Evolutionary conservation across 2,113 vertebrate genomes (phyloP).

Genomic region (Periophthalmus modestus): DNA sequence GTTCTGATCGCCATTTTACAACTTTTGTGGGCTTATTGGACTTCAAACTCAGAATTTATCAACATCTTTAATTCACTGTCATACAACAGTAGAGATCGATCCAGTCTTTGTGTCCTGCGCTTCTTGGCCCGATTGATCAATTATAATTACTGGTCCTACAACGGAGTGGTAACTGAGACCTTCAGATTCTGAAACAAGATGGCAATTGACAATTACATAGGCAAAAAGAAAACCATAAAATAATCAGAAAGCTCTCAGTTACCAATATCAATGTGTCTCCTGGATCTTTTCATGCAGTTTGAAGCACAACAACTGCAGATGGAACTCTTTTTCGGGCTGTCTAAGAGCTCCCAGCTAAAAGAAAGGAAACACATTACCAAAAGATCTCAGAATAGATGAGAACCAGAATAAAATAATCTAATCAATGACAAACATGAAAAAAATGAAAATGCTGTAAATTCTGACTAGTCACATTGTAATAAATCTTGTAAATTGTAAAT

Average conservation of each 20-base stretch:
- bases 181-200: slow-evolving; percentile 24
- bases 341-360: slow-evolving; percentile 73
- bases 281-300: slow-evolving; percentile 46
- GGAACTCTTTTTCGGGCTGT: slow-evolving; percentile 55
- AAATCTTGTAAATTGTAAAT: neutral
- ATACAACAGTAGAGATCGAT: neutral
- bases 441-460: too few species aligned
- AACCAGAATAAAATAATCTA: too few species aligned
- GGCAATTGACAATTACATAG: neutral
- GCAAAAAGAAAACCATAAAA: neutral
- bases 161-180: slow-evolving; percentile 48
- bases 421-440: too few species aligned
- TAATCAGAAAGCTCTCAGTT: neutral
- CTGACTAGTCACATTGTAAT: too few species aligned
- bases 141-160: slow-evolving; percentile 69
- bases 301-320: slow-evolving; percentile 74
- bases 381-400: too few species aligned
- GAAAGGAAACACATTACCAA: neutral
- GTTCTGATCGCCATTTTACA: neutral
- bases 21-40: neutral
- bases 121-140: slow-evolving; percentile 10
- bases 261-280: slow-evolving; percentile 44
- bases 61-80: neutral
- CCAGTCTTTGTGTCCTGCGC: neutral
- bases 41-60: neutral